Evolutionary conservation across 2,113 vertebrate genomes (phyloP).

Genomic region (Thermophis baileyi): DNA sequence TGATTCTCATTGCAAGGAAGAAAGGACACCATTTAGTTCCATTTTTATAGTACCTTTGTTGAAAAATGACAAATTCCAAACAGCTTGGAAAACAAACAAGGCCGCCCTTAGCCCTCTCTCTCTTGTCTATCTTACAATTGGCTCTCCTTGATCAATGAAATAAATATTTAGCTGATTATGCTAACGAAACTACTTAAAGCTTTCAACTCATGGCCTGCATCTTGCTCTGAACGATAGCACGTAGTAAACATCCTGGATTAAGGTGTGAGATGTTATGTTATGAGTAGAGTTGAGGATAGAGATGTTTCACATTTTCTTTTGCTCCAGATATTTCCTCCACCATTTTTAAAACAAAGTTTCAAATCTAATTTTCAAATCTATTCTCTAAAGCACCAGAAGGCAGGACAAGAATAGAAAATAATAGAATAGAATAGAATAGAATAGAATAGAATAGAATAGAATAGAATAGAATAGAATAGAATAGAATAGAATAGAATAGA

Average conservation of each 20-base stretch:
- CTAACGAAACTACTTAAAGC: not conserved
- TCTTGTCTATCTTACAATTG: not conserved
- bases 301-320: not conserved
- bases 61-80: not conserved
- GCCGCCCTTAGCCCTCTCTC: not conserved
- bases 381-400: too few relatives aligned
- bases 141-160: not conserved
- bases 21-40: not conserved
- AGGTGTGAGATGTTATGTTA: not conserved
- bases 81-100: not conserved
- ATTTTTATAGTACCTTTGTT: not conserved
- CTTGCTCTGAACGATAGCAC: too few relatives aligned
- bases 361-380: not conserved
- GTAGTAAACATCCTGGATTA: not conserved
- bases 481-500: too few relatives aligned
- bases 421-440: too few relatives aligned
- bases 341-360: not conserved
- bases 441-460: too few relatives aligned
- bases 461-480: too few relatives aligned
- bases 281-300: not conserved
- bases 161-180: not conserved
- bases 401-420: too few relatives aligned
- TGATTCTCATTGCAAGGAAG: not conserved
- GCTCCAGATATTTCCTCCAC: not conserved
- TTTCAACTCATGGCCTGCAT: not conserved